A percentile compares a stretch with the other conserved stretches of the same genome.
Evolutionary conservation across 2,888 invertebrate genomes (phyloP).

Genomic region (Smittia aterrima): DNA sequence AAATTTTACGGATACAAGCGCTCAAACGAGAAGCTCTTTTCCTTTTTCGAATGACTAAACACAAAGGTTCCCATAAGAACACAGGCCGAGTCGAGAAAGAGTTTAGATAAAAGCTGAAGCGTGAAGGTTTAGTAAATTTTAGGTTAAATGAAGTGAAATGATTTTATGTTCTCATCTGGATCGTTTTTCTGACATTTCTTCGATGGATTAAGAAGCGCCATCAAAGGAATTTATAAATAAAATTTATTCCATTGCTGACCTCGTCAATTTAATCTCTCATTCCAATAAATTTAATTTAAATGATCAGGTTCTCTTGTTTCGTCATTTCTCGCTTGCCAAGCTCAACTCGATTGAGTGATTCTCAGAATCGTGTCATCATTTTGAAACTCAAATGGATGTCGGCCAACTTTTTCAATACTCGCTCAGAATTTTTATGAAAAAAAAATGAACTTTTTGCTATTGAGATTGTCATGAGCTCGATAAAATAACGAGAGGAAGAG

Average conservation of each 20-base stretch:
- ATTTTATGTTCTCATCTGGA: not conserved
- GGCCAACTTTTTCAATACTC: not conserved
- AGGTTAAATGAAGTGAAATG: not conserved
- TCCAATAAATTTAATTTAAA: too few species aligned
- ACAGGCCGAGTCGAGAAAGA: not conserved
- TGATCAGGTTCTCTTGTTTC: too few species aligned
- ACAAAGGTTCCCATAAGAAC: not conserved
- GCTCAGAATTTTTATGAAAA: not conserved
- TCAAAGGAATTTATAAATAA: too few species aligned
- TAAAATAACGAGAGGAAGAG: not conserved
- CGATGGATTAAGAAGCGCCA: too few species aligned
- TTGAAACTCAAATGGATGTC: not conserved
- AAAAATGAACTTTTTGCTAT: not conserved
- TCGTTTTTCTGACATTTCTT: too few species aligned
- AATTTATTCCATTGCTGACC: too few species aligned
- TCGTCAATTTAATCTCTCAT: too few species aligned
- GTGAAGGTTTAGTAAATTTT: not conserved
- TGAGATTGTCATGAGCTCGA: slow-evolving; percentile 10
- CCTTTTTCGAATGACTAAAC: not conserved
- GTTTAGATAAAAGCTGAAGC: not conserved
- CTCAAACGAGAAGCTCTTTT: not conserved
- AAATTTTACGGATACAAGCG: too few species aligned
- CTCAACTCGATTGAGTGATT: too few species aligned
- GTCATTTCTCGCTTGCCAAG: too few species aligned
- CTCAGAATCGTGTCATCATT: slow-evolving; percentile 8